phyloP scores from a whole-genome alignment of 2,113 vertebrate species.

The Otolemur garnettii region DNA sequence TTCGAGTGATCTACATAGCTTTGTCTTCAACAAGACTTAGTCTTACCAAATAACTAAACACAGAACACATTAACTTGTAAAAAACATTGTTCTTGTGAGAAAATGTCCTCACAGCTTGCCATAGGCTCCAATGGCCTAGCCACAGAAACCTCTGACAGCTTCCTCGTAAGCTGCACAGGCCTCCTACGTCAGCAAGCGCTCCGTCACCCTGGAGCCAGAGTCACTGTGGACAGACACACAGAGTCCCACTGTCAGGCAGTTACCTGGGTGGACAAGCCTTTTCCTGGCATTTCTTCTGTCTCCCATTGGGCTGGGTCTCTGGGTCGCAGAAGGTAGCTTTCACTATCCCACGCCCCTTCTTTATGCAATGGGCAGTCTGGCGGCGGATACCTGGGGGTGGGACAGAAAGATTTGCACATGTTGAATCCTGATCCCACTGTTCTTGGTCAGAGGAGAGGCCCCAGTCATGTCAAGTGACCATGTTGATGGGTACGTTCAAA shows the following conservation, averaged over 20 bases:
- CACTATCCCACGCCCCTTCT: slow-evolving; percentile 90
- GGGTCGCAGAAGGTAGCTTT: slow-evolving; percentile 94
- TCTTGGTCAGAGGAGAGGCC: background rate
- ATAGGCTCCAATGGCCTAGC: background rate
- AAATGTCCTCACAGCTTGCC: background rate
- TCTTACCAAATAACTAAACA: slow-evolving; percentile 48
- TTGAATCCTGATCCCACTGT: background rate
- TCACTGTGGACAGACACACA: background rate
- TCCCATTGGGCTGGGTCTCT: slow-evolving; percentile 89
- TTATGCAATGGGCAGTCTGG: slow-evolving; percentile 92
- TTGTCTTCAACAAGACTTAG: slow-evolving; percentile 23
- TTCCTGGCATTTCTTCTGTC: slow-evolving; percentile 93
- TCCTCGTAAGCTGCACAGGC: background rate
- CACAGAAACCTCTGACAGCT: background rate
- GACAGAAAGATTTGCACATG: background rate
- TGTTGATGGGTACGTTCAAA: background rate
- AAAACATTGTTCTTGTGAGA: background rate
- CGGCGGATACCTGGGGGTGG: slow-evolving; percentile 89
- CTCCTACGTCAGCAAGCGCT: background rate
- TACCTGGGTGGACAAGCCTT: slow-evolving; percentile 94
- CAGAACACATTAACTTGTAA: background rate
- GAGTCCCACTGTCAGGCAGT: background rate
- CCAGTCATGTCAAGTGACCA: background rate
- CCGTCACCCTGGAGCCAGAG: background rate
- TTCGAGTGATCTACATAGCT: slow-evolving; percentile 13